phyloP scores from a whole-genome alignment of 2,113 vertebrate species.

The Cryptomyrus ogoouensis region DNA sequence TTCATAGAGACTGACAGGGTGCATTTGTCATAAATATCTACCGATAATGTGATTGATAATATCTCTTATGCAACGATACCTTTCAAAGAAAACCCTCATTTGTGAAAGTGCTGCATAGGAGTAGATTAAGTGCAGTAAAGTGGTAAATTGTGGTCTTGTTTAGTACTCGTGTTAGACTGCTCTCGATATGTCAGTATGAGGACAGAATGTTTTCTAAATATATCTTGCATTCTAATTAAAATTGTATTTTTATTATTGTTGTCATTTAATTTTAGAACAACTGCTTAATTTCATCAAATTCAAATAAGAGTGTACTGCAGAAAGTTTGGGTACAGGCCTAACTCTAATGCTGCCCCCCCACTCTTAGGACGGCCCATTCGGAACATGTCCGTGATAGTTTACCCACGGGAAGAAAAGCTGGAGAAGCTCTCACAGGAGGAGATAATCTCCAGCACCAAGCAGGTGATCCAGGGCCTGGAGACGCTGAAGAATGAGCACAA shows the following conservation, averaged over 20 bases:
- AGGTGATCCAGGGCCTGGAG: conserved; percentile 95
- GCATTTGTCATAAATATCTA: too few relatives aligned
- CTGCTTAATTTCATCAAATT: background rate
- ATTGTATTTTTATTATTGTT: background rate
- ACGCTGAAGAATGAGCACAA: conserved; percentile 97
- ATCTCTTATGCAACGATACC: background rate
- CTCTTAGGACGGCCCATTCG: conserved; percentile 46
- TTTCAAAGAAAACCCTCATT: background rate
- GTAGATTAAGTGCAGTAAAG: background rate
- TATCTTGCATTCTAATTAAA: background rate
- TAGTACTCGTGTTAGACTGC: background rate
- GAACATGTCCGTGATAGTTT: conserved; percentile 84
- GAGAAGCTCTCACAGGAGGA: conserved; percentile 95
- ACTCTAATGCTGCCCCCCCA: background rate
- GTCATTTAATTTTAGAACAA: background rate
- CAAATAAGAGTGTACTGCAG: background rate
- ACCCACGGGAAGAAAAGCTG: conserved; percentile 81
- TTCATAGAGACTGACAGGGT: background rate
- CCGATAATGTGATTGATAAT: background rate
- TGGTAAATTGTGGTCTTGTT: background rate
- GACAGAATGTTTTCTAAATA: background rate
- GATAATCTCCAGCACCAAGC: conserved; percentile 92
- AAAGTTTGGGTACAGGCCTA: background rate
- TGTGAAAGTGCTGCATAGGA: background rate
- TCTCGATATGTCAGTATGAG: background rate